Evolutionary conservation across 2,888 invertebrate species (phyloP), one percentile per base, ranked within the genome.

Genomic region (Timema cristinae): DNA sequence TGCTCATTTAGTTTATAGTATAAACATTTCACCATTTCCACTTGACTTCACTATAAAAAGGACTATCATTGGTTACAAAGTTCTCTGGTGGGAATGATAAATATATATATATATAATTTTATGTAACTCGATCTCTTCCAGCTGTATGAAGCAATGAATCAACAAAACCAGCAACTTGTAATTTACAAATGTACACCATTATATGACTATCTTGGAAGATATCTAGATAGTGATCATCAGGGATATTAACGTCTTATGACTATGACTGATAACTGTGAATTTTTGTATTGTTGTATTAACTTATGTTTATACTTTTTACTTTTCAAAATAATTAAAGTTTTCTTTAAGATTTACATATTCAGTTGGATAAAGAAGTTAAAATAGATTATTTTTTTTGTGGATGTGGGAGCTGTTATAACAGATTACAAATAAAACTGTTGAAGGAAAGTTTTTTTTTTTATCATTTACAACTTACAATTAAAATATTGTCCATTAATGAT

Each of bases 341-440:
- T 10, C 67, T 59, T 52, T 54, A 15, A 71, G 51, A 52, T 71
- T 32, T 32, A 32, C 32, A 32, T 32, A 32, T 32, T 32, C 32
- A 32, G 32, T 32, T 32, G 32, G 32, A 32, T 32, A 32, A 32
- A 32, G 32, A 32, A 32, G 32, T 1, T 32, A 32, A 50, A 72
- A 72, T 61, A 67, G 66, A 67, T 59, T 59, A 56, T 32, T 32
- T 32, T 74, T 73, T 63, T 73, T 72, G 73, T 75, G 75, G 71
- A 73, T 72, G 69, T 74, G 75, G 74, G 74, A 63, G 71, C 72
- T 74, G 75, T 74, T 72, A 68, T 68, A 73, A 69, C 72, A 73
- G 72, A 73, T 72, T 71, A 70, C 68, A 54, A 75, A 74, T 75
- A 74, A 75, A 75, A 67, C 70, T 75, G 73, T 75, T 75, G 70